Evolutionary conservation across 2,113 vertebrate genomes (phyloP).

Genomic region (Macquaria australasica): DNA sequence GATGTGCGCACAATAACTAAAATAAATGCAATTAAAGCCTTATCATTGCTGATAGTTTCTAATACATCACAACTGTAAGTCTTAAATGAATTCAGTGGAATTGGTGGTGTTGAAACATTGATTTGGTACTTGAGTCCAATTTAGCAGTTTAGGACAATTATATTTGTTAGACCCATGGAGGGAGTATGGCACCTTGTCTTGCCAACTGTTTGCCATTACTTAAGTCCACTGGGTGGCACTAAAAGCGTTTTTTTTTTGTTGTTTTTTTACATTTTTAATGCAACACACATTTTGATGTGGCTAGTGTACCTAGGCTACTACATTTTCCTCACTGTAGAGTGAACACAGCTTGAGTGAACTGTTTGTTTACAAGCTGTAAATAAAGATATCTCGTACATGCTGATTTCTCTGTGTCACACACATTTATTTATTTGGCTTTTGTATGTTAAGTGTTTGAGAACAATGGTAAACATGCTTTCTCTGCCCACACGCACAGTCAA

Average conservation of each 20-base stretch:
- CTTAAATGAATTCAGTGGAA: constrained; percentile 38
- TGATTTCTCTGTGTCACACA: constrained; percentile 34
- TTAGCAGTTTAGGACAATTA: constrained; percentile 29
- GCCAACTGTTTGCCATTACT: constrained; percentile 59
- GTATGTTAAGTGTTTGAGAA: constrained; percentile 6
- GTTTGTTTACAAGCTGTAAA: constrained; percentile 79
- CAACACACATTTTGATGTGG: constrained; percentile 42
- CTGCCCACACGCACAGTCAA: background rate
- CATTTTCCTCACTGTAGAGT: constrained; percentile 49
- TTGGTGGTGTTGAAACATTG: constrained; percentile 26
- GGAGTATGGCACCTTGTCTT: constrained; percentile 48
- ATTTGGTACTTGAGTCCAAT: constrained; percentile 48
- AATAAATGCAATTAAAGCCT: constrained; percentile 75
- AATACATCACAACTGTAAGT: constrained; percentile 50
- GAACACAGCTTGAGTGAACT: constrained; percentile 60
- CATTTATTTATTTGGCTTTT: constrained; percentile 68
- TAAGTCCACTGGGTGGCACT: constrained; percentile 67
- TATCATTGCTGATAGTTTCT: constrained; percentile 64
- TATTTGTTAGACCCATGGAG: constrained; percentile 36
- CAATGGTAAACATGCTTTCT: background rate
- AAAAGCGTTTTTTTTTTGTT: constrained; percentile 41
- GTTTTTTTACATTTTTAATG: constrained; percentile 69
- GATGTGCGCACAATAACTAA: constrained; percentile 43
- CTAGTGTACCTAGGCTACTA: constrained; percentile 48
- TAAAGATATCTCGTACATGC: constrained; percentile 71